Evolutionary conservation across 1,140 invertebrate species (phyloP).

Genomic region (Elymnias hypermnestra): DNA sequence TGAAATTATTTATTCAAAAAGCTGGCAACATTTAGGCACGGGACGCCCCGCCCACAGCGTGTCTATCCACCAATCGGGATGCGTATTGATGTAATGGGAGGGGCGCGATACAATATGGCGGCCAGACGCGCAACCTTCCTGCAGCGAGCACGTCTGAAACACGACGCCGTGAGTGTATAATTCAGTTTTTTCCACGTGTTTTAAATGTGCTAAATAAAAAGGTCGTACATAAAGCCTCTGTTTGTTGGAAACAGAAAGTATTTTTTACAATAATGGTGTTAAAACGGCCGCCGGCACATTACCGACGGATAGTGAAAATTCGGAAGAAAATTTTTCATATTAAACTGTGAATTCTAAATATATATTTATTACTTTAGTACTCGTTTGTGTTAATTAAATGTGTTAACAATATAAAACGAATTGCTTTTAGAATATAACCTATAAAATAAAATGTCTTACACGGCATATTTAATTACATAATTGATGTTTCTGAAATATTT

Average conservation of each 20-base stretch:
- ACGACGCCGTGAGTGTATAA: slow-evolving; percentile 27
- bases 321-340: background rate
- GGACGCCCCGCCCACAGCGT: slow-evolving; percentile 39
- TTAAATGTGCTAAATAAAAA: slow-evolving; percentile 7
- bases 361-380: too few species aligned
- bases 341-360: too few species aligned
- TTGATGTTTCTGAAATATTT: too few species aligned
- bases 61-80: slow-evolving; percentile 40
- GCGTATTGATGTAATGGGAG: slow-evolving; percentile 33
- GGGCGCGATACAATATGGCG: slow-evolving; percentile 60
- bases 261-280: background rate
- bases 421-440: too few species aligned
- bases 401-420: too few species aligned
- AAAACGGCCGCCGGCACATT: slow-evolving; percentile 12
- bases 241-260: background rate
- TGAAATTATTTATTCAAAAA: slow-evolving; percentile 77
- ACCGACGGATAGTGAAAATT: slow-evolving; percentile 7
- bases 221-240: background rate
- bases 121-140: slow-evolving; percentile 32
- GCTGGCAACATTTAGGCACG: slow-evolving; percentile 72
- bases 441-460: too few species aligned
- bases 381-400: too few species aligned
- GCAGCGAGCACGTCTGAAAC: slow-evolving; percentile 36
- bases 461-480: too few species aligned
- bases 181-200: slow-evolving; percentile 12